Conservation (phyloP, 2,888 invertebrate genomes). For the Fragum sueziense region DNA sequence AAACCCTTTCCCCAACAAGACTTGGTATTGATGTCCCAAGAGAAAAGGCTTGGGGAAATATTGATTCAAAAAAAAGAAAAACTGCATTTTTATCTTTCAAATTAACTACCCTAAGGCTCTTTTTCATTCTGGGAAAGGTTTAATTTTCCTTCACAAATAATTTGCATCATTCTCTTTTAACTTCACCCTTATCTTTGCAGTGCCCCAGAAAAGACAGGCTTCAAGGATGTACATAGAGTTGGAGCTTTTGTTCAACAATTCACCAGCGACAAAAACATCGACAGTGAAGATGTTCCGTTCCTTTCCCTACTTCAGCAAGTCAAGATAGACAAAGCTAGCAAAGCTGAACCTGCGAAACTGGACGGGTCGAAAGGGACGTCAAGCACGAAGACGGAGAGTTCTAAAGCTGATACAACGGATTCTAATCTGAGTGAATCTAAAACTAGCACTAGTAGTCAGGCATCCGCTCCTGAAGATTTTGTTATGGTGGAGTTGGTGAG, state of each 20-base stretch:
- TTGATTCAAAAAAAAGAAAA: no score
- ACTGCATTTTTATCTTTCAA: no score
- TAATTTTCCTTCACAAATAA: no score
- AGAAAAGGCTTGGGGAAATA: no score
- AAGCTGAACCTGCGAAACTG: constrained; percentile 24
- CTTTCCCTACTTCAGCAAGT: constrained; percentile 72
- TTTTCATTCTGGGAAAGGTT: no score
- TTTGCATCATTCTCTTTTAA: no score
- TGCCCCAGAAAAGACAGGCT: constrained; percentile 68
- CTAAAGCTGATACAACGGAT: constrained; percentile 47
- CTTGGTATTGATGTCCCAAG: no score
- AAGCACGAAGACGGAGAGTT: constrained; percentile 55
- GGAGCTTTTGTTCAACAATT: constrained; percentile 77
- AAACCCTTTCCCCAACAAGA: no score
- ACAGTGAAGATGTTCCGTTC: constrained; percentile 78
- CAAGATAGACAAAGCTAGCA: constrained; percentile 29
- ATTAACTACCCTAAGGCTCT: no score
- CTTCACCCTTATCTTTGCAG: constrained; percentile 56
- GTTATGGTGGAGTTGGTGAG: constrained; percentile 89
- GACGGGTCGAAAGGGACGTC: constrained; percentile 43
- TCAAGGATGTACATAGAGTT: constrained; percentile 71
- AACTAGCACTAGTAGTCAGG: constrained; percentile 68
- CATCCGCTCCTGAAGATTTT: constrained; percentile 86
- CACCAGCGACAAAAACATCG: constrained; percentile 59
- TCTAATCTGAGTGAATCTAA: constrained; percentile 61